phyloP scores from a whole-genome alignment of 1,140 invertebrate genomes.

The Leptinotarsa undecemlineata region DNA sequence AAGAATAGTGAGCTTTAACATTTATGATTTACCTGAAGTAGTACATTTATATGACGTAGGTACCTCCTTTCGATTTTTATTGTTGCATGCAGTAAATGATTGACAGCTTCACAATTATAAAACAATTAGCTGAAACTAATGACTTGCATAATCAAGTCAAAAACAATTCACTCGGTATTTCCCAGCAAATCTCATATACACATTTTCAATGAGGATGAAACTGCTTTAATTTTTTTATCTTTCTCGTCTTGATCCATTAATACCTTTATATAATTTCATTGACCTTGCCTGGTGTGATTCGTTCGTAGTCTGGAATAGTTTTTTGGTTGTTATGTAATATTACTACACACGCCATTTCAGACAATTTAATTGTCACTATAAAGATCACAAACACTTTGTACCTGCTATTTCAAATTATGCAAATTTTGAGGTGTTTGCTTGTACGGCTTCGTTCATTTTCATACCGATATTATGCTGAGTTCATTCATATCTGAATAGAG shows the following conservation, averaged over 20 bases:
- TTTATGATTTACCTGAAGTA: not conserved
- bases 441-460: too few relatives aligned
- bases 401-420: not conserved
- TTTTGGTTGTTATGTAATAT: not conserved
- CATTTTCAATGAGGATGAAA: not conserved
- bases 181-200: too few relatives aligned
- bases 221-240: not conserved
- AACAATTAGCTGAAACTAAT: too few relatives aligned
- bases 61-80: too few relatives aligned
- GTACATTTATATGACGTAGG: too few relatives aligned
- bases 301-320: not conserved
- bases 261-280: not conserved
- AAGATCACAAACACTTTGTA: not conserved
- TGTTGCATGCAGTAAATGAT: too few relatives aligned
- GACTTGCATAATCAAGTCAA: too few relatives aligned
- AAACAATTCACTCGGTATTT: too few relatives aligned
- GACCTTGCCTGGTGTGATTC: not conserved
- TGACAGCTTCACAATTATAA: too few relatives aligned
- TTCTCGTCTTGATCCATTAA: not conserved
- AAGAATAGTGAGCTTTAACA: too few relatives aligned
- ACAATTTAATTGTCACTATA: not conserved
- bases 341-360: not conserved
- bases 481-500: too few relatives aligned
- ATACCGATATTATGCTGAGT: too few relatives aligned
- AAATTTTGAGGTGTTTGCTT: not conserved